These are phyloP conservation scores for Gobius niger DNA, from an alignment of 2,113 vertebrate genomes.

Conservation along the genomic window DNA sequence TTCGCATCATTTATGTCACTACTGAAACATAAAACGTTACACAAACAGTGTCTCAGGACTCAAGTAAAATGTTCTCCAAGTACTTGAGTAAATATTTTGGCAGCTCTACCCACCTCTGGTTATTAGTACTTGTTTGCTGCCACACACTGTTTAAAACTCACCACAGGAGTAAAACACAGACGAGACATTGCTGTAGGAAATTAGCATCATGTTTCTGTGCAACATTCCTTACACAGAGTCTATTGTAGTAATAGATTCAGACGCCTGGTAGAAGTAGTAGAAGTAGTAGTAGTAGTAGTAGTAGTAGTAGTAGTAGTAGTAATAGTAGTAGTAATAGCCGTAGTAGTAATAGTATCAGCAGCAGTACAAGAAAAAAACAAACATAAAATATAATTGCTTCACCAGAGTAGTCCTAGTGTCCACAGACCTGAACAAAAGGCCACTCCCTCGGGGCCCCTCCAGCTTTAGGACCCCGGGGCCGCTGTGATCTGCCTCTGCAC, in stretches of 20 bases:
- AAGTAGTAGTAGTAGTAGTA: background rate
- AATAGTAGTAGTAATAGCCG: background rate
- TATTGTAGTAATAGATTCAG: background rate
- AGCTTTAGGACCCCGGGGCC: background rate
- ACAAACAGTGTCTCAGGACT: no score
- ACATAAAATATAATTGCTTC: background rate
- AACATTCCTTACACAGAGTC: no score
- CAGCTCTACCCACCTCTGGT: no score
- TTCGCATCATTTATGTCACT: no score
- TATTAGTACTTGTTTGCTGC: no score
- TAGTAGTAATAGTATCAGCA: background rate
- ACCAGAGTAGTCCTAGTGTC: background rate
- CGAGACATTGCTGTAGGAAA: no score
- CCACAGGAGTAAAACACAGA: no score
- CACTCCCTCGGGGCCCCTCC: background rate
- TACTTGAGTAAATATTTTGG: no score
- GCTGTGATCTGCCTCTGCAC: background rate
- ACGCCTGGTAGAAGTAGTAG: background rate
- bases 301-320: background rate
- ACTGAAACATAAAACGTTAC: no score
- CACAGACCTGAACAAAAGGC: background rate
- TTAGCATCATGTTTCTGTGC: no score
- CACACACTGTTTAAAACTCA: no score
- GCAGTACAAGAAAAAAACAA: background rate
- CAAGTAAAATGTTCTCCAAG: no score